These are phyloP conservation scores for Coenonympha arcania DNA, from an alignment of 2,888 invertebrate species.

Conservation along the genomic window DNA sequence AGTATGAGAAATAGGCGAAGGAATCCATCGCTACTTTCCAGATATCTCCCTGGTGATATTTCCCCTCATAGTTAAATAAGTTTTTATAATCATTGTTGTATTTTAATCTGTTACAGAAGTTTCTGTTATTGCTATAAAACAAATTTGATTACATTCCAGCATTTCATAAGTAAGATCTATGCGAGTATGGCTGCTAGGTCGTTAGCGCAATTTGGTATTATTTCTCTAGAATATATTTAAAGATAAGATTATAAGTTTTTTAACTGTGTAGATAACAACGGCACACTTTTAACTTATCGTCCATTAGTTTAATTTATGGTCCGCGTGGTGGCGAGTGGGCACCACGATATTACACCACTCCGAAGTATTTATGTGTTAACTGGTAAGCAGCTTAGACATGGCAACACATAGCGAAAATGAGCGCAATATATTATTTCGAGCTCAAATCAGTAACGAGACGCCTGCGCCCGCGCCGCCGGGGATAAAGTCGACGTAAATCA, in stretches of 20 bases:
- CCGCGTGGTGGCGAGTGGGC: not conserved
- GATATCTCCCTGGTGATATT: too few species aligned
- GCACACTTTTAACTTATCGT: not conserved
- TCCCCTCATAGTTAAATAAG: too few species aligned
- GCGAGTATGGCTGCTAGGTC: too few species aligned
- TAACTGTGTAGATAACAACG: not conserved
- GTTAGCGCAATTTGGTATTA: not conserved
- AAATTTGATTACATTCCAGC: too few species aligned
- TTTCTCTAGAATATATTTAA: not conserved
- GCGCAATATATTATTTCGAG: constrained; percentile 10
- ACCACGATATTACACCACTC: not conserved
- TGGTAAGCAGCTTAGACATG: constrained; percentile 8
- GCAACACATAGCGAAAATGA: constrained; percentile 10
- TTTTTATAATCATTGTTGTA: too few species aligned
- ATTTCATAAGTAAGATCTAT: too few species aligned
- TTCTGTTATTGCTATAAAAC: too few species aligned
- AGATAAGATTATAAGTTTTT: not conserved
- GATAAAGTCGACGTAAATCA: constrained; percentile 9
- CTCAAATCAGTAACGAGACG: constrained; percentile 10
- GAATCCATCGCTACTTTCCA: too few species aligned
- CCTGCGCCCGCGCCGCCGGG: too few species aligned
- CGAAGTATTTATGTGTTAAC: constrained; percentile 9
- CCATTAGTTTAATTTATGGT: constrained; percentile 8
- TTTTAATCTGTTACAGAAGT: too few species aligned
- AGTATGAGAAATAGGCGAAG: too few species aligned